Evolutionary conservation across 2,888 invertebrate species (phyloP), one percentile per base, ranked within the genome.

Genomic region (Scrobipalpa atriplicella): DNA sequence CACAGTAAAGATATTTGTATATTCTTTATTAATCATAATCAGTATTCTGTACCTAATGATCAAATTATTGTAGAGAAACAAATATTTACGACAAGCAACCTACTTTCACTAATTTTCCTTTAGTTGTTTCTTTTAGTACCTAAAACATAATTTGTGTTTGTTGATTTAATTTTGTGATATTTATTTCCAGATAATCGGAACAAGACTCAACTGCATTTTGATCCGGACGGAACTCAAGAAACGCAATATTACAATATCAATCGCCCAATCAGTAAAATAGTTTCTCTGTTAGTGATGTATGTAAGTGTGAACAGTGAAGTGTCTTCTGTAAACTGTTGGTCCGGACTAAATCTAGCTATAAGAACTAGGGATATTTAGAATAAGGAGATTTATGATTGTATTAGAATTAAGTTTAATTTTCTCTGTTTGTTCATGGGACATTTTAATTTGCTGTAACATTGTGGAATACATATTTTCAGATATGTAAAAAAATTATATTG

Each of bases 381-480:
- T 92, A 91, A 91, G 90, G 81, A 91, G 87, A 90, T 87, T 89
- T 86, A 90, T 87, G 84, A 89, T 86, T 88, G 87, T 87, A 84
- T 79, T 84, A 90, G 89, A 84, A 82, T 84, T 90, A 89, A 91
- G 88, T 82, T 85, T 84, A 81, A 84, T 84, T 87, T 86, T 82
- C 82, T 80, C 78, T 71, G 83, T 85, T 88, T 80, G 83, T 83
- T 83, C 74, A 80, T 81, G 82, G 82, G 79, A 85, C 81, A 84
- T 84, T 78, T 83, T 82, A 84, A 83, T 88, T 84, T 82, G 80
- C 74, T 76, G 83, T 73, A 78, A 78, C 73, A 80, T 83, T 76
- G 78, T 54, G 54, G 58, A 58, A 8, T 58, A 76, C 69, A 78
- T 72, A 77, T 72, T 70, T 71, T 67, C 38, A 67, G 70, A 62